These are phyloP conservation scores for Epizoanthus scotinus DNA, from an alignment of 92 coral and sea anemone genomes.

Conservation along the genomic window DNA sequence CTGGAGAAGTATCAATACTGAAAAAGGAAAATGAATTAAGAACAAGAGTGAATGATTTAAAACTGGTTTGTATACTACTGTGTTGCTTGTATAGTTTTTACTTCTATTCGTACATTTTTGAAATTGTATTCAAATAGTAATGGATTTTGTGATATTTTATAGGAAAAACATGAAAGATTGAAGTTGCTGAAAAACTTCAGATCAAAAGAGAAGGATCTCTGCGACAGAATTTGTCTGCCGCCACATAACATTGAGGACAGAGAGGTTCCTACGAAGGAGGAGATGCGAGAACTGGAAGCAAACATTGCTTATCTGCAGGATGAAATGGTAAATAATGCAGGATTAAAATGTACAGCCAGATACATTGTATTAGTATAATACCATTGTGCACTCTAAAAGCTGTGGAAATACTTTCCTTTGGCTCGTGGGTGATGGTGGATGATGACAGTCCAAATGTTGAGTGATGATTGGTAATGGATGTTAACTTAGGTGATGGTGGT, in stretches of 20 bases:
- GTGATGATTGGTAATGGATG: no score
- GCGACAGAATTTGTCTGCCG: conserved; percentile 77
- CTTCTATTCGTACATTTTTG: not conserved
- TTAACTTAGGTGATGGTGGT: no score
- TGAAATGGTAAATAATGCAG: conserved; percentile 63
- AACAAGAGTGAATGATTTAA: conserved; percentile 76
- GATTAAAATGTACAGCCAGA: not conserved
- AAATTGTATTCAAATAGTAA: not conserved
- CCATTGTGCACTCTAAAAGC: no score
- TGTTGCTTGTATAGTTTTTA: not conserved
- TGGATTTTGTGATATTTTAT: not conserved
- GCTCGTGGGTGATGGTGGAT: not conserved
- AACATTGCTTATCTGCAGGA: conserved; percentile 75
- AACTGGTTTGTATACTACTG: conserved; percentile 61
- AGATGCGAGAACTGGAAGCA: conserved; percentile 81
- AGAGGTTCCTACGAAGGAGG: conserved; percentile 83
- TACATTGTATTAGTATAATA: no score
- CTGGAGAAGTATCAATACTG: conserved; percentile 63
- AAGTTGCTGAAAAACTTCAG: conserved; percentile 65
- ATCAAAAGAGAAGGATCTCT: conserved; percentile 67
- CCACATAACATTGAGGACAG: conserved; percentile 75
- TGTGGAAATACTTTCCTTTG: no score
- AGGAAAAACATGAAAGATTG: conserved; percentile 94
- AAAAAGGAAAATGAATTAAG: conserved; percentile 89
- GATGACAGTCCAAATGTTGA: not conserved